Conservation (phyloP, 2,888 invertebrate species). For the Ditula angustiorana region DNA sequence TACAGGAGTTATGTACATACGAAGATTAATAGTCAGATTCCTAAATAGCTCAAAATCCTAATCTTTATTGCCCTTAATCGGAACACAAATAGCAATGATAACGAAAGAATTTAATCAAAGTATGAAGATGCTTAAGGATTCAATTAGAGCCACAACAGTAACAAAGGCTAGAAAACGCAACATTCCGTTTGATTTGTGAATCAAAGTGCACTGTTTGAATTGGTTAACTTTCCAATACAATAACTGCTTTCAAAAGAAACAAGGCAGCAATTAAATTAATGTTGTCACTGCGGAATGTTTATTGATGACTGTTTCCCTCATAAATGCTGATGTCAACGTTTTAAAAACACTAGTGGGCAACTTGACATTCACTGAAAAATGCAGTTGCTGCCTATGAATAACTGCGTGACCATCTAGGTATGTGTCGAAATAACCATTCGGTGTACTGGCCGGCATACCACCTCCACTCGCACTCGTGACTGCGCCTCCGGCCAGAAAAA, state of each 20-base stretch:
- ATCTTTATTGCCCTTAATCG: constrained; percentile 26
- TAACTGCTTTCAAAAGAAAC: neutral
- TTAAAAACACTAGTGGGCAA: constrained; percentile 42
- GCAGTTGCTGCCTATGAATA: constrained; percentile 56
- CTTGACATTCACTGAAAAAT: constrained; percentile 54
- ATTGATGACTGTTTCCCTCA: constrained; percentile 2
- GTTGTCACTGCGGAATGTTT: neutral
- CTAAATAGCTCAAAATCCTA: constrained; percentile 1
- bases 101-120: constrained; percentile 15
- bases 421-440: constrained; percentile 65
- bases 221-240: neutral
- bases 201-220: neutral
- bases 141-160: neutral
- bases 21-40: constrained; percentile 2
- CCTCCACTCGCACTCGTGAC: constrained; percentile 62
- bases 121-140: neutral
- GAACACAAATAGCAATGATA: constrained; percentile 9
- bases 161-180: neutral
- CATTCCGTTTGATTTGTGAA: neutral
- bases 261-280: neutral
- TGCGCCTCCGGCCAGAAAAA: constrained; percentile 78
- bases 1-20: neutral
- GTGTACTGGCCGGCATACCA: constrained; percentile 65
- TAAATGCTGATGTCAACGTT: constrained; percentile 3
- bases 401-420: constrained; percentile 64